Evolutionary conservation across 2,888 invertebrate species (phyloP).

Genomic region (Ophion ventricosus): DNA sequence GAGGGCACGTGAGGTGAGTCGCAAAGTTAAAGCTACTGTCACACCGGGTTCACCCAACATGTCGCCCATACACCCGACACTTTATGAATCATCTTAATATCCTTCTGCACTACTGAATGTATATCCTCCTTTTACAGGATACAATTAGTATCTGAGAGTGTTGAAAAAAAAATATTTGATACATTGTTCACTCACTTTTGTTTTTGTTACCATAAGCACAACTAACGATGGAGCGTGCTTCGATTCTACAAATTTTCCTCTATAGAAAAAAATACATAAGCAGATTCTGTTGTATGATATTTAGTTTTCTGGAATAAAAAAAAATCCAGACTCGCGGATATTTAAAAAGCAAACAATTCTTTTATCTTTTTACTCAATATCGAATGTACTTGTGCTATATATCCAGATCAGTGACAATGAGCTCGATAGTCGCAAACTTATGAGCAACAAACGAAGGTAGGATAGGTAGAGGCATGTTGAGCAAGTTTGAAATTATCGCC

Average conservation of each 20-base stretch:
- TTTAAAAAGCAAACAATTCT: no score
- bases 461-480: no score
- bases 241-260: background rate
- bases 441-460: no score
- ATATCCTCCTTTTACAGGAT: background rate
- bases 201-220: background rate
- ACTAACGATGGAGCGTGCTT: background rate
- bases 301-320: no score
- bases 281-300: no score
- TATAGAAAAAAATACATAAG: no score
- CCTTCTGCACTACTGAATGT: background rate
- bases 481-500: no score
- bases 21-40: constrained; percentile 58
- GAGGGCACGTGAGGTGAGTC: constrained; percentile 66
- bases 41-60: constrained; percentile 33
- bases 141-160: background rate
- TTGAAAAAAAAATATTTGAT: background rate
- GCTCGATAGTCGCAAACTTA: no score
- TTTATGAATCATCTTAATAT: constrained; percentile 8
- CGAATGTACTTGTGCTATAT: no score
- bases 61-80: background rate
- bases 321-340: no score
- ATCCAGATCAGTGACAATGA: no score
- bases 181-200: background rate
- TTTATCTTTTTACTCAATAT: no score